Conservation (phyloP, 2,113 vertebrate genomes). For the Callionymus lyra region DNA sequence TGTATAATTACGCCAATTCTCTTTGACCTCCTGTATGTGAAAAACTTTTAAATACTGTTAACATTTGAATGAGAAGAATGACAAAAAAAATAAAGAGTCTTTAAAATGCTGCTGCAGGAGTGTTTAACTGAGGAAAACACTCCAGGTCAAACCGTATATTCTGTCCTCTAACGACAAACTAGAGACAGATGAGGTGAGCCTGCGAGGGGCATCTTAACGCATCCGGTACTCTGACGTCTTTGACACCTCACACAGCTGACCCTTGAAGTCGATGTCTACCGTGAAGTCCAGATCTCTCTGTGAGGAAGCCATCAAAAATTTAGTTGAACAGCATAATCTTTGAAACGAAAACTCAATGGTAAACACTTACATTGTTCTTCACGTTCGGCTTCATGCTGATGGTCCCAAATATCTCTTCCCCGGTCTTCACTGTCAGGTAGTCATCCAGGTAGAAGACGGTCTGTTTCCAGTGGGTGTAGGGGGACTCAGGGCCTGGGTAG, state of each 20-base stretch:
- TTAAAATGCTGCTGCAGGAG: constrained; percentile 50
- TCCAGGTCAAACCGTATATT: constrained; percentile 24
- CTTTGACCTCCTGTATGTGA: constrained; percentile 15
- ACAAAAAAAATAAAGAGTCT: constrained; percentile 20
- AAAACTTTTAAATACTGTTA: constrained; percentile 41
- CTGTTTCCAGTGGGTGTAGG: constrained; percentile 94
- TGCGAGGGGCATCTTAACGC: constrained; percentile 61
- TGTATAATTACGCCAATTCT: constrained; percentile 36
- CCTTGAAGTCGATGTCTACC: constrained; percentile 88
- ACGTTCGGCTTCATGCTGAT: constrained; percentile 89
- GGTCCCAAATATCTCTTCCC: constrained; percentile 88
- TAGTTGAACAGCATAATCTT: neutral
- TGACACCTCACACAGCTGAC: constrained; percentile 84
- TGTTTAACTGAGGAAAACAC: constrained; percentile 19
- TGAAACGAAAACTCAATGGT: neutral
- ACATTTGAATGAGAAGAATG: constrained; percentile 33
- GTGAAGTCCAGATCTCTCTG: constrained; percentile 92
- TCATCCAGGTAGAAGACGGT: constrained; percentile 92
- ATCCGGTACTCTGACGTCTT: constrained; percentile 88
- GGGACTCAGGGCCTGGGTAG: constrained; percentile 79
- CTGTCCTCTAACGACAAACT: constrained; percentile 31
- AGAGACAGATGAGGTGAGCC: constrained; percentile 1
- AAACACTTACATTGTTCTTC: constrained; percentile 81
- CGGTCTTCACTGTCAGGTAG: constrained; percentile 87
- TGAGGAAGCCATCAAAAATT: constrained; percentile 7